Percentiles rank a stretch among this genome's conserved stretches.
These are phyloP conservation scores for Leptinotarsa tumamoca DNA, from an alignment of 2,888 invertebrate species.

Conservation along the genomic window DNA sequence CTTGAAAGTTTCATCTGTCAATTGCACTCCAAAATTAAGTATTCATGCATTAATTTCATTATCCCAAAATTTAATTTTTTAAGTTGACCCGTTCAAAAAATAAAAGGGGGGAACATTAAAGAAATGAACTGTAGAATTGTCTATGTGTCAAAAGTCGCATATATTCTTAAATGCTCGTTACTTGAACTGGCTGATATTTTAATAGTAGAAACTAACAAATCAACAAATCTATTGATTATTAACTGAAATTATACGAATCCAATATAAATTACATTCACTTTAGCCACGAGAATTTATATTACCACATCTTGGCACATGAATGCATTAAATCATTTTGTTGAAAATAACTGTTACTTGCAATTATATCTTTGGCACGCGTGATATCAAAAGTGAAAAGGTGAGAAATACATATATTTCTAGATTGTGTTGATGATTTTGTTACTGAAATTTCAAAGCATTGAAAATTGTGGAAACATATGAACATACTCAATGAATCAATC, in stretches of 20 bases:
- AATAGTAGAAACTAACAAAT: background rate
- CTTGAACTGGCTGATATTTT: no score
- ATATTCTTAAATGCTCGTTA: no score
- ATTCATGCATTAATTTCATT: no score
- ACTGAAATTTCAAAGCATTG: background rate
- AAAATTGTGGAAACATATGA: background rate
- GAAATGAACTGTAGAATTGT: no score
- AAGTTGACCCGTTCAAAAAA: no score
- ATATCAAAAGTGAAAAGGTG: background rate
- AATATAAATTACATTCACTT: background rate
- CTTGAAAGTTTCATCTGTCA: no score
- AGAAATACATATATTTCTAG: background rate
- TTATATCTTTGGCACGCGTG: constrained; percentile 2
- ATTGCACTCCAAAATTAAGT: no score
- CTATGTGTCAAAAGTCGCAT: no score
- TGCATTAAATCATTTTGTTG: constrained; percentile 6
- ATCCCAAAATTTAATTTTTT: no score
- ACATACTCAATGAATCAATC: background rate
- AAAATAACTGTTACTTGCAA: background rate
- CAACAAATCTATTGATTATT: background rate
- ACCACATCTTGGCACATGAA: background rate
- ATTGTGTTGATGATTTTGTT: background rate
- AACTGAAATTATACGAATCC: background rate
- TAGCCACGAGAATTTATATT: background rate
- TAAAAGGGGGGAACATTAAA: no score